Conservation (phyloP, 1,140 invertebrate species). For the Tetragonula clypearis region DNA sequence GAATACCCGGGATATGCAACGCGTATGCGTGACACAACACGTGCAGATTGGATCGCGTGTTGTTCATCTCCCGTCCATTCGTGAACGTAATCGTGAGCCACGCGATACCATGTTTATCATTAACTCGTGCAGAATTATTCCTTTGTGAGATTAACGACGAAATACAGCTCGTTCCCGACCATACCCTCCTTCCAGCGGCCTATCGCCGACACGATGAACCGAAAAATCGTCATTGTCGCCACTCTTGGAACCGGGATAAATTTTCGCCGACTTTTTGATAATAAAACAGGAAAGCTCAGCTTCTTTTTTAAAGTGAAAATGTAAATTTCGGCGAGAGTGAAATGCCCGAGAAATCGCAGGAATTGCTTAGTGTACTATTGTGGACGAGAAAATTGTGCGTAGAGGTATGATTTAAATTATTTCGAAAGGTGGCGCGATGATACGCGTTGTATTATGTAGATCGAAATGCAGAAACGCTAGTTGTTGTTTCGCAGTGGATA, state of each 20-base stretch:
- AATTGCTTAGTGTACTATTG: background rate
- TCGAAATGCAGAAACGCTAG: background rate
- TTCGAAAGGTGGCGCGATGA: background rate
- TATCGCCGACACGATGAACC: background rate
- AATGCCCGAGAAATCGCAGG: background rate
- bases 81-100: constrained; percentile 17
- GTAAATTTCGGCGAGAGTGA: background rate
- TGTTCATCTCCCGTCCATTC: constrained; percentile 25
- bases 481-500: no score
- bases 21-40: background rate
- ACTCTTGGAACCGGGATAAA: background rate
- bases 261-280: background rate
- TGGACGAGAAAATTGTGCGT: background rate
- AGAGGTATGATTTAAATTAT: background rate
- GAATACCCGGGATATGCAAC: constrained; percentile 25
- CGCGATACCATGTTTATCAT: constrained; percentile 49
- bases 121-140: constrained; percentile 39
- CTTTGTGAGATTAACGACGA: constrained; percentile 29
- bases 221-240: background rate
- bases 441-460: background rate
- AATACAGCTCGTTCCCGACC: background rate
- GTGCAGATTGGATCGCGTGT: constrained; percentile 19
- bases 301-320: no score
- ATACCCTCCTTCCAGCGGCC: no score
- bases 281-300: background rate